A percentile compares a stretch with the other conserved stretches of the same genome.
phyloP scores from a whole-genome alignment of 2,113 vertebrate species.

The Paradoxurus hermaphroditus region DNA sequence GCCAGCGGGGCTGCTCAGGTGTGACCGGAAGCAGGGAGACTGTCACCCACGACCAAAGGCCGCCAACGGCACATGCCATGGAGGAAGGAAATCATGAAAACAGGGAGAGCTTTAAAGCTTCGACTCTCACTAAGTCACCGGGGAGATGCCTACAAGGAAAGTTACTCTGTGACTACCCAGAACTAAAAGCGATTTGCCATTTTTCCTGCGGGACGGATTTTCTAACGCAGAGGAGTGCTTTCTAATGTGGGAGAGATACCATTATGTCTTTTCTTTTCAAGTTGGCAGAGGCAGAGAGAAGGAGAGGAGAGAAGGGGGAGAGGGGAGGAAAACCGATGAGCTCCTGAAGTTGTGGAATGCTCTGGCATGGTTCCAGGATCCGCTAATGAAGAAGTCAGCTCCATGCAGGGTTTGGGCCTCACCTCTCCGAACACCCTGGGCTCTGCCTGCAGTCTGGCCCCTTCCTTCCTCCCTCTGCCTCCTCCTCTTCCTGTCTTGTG shows the following conservation, averaged over 20 bases:
- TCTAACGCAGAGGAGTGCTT: conserved; percentile 49
- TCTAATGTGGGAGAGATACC: conserved; percentile 23
- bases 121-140: not conserved
- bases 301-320: not conserved
- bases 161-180: not conserved
- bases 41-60: not conserved
- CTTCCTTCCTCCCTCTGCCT: not conserved
- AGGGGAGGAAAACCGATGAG: conserved; percentile 1
- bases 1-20: not conserved
- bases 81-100: not conserved
- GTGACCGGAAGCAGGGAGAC: not conserved
- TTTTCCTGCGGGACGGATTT: conserved; percentile 14
- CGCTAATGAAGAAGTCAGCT: conserved; percentile 78
- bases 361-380: conserved; percentile 70
- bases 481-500: conserved; percentile 7
- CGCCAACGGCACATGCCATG: not conserved
- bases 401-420: conserved; percentile 46
- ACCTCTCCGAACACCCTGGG: conserved; percentile 29
- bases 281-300: not conserved
- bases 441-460: not conserved
- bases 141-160: not conserved
- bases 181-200: not conserved
- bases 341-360: conserved; percentile 69
- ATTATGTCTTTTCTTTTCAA: conserved; percentile 42
- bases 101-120: not conserved